These are phyloP conservation scores for Ophion ventricosus DNA, from an alignment of 2,888 invertebrate species.

Conservation along the genomic window DNA sequence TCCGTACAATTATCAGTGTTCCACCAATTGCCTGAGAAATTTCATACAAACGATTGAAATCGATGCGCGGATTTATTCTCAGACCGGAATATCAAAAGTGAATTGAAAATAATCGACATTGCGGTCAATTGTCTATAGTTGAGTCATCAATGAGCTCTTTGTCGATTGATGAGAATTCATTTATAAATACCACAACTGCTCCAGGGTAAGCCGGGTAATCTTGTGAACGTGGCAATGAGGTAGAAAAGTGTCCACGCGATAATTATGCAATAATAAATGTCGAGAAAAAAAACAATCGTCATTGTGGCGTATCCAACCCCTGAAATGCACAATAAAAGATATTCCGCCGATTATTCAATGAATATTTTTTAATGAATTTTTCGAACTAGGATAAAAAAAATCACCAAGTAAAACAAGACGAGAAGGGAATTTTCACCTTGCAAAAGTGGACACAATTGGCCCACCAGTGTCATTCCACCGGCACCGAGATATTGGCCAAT, in stretches of 20 bases:
- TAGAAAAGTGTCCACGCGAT: slow-evolving; percentile 91
- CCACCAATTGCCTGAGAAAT: slow-evolving; percentile 86
- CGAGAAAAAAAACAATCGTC: slow-evolving; percentile 90
- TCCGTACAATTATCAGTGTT: slow-evolving; percentile 86
- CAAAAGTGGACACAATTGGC: slow-evolving; percentile 85
- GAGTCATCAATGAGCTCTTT: not conserved
- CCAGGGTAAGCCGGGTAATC: slow-evolving; percentile 87
- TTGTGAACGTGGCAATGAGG: slow-evolving; percentile 86
- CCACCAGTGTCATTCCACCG: slow-evolving; percentile 86
- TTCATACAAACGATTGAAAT: not conserved
- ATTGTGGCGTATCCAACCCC: slow-evolving; percentile 91
- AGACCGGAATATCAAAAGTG: not conserved
- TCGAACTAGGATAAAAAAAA: not conserved
- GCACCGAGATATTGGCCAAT: slow-evolving; percentile 86
- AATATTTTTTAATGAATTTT: not conserved
- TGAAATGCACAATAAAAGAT: slow-evolving; percentile 73
- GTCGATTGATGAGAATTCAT: not conserved
- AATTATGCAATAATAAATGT: slow-evolving; percentile 91
- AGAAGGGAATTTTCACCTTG: slow-evolving; percentile 81
- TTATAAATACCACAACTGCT: slow-evolving; percentile 84
- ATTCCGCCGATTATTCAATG: not conserved
- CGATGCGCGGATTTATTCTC: not conserved
- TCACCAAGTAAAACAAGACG: not conserved
- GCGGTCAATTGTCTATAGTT: not conserved
- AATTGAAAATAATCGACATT: not conserved